Base-by-base conservation (phyloP, 92 coral and sea anemone species). In the Heteractis magnifica region DNA sequence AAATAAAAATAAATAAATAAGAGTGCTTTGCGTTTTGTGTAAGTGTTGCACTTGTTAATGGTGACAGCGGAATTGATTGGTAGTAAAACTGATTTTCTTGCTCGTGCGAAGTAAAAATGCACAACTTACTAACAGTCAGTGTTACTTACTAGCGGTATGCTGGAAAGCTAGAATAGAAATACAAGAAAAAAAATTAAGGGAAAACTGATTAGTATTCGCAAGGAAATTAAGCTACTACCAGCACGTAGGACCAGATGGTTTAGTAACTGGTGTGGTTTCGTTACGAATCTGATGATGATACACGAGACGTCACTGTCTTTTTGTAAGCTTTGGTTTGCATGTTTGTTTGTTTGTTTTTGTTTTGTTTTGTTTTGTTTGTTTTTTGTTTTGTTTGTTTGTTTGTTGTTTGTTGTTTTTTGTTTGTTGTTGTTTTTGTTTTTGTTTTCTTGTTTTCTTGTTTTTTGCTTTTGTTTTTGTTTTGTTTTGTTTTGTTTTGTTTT, bases 91-190 rank as follows among this genome's bases (percentile, higher is more conserved):
- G 64, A 20, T 34, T 6, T 15, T 8, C 72, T 23, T 53, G 62
- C 62, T 34, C 83, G 74, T 68, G 84, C 77, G 70, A 56, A 21
- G 8, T 6, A 81, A 14, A 70, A 52, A 56, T 51, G 75, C 48
- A 68, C 49, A 68, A 68, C 73, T 68, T 41, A 23, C 74, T 48
- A 64, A 77, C 80, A 26, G 59, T 56, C 11, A 65, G 34, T 12
- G 55, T 74, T 81, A 90, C 94, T 90, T 90, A 90, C 94, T 84
- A 79, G 88, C 59, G 7, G 83, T 9, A 65, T 81, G 94, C 49
- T 74, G 91, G 72, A 90, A 85, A 84, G 87, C 94, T 90, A 90
- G 65, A 81, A 87, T 73, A 65, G 50, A 85, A 68, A 77, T 82
- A 90, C 50, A 76, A 82, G 52, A 72, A 81, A 58, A 81, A 81